phyloP scores from a whole-genome alignment of 2,888 invertebrate genomes.

The Trachelus troglodyta region DNA sequence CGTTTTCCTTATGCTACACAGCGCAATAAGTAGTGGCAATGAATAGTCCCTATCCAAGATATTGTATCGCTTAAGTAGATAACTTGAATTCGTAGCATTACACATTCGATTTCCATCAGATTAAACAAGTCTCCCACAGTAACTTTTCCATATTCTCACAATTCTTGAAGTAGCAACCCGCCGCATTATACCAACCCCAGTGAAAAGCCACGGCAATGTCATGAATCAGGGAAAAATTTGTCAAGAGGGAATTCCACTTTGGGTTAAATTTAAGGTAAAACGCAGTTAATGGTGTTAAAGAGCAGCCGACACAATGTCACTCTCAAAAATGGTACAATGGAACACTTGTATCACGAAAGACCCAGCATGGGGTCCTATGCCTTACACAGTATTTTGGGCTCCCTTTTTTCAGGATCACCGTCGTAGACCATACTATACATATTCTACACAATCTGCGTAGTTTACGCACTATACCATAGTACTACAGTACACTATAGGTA shows the following conservation, averaged over 20 bases:
- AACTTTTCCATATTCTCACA: background rate
- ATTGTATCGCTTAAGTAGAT: background rate
- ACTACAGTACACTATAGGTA: background rate
- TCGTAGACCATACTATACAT: background rate
- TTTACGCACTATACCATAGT: background rate
- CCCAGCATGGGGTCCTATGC: constrained; percentile 26
- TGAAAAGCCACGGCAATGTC: background rate
- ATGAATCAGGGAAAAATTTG: constrained; percentile 48
- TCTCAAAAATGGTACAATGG: constrained; percentile 56
- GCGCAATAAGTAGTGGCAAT: background rate
- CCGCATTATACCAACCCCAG: background rate
- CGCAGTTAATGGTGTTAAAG: constrained; percentile 63
- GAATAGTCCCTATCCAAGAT: background rate
- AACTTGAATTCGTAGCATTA: background rate
- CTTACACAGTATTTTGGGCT: constrained; percentile 20
- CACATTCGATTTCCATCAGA: background rate
- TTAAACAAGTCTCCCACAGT: background rate
- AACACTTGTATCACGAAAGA: constrained; percentile 58
- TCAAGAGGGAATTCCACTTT: constrained; percentile 62
- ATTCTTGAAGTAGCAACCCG: background rate
- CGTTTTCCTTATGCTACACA: background rate
- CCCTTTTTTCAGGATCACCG: background rate
- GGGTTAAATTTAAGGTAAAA: constrained; percentile 64
- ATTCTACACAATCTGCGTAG: background rate
- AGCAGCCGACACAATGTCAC: constrained; percentile 51